Conservation (phyloP, 2,888 invertebrate genomes). For the Ectobius pallidus region DNA sequence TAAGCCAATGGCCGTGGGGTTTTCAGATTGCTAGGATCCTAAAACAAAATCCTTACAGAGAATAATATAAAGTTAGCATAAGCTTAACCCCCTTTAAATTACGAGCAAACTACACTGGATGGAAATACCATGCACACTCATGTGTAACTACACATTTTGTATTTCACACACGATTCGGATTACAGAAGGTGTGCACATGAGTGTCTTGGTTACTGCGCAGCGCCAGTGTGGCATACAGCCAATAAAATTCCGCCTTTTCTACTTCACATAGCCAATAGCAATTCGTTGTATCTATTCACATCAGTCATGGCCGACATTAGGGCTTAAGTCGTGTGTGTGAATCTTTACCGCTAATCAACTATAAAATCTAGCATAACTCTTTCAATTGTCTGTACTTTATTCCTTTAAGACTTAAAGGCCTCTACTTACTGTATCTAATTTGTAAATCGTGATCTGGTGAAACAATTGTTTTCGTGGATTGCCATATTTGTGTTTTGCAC, state of each 20-base stretch:
- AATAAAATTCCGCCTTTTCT: conserved; percentile 18
- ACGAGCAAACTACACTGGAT: too few species aligned
- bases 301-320: background rate
- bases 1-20: too few species aligned
- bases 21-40: too few species aligned
- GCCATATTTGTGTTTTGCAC: background rate
- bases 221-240: background rate
- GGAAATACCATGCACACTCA: too few species aligned
- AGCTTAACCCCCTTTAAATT: too few species aligned
- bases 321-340: background rate
- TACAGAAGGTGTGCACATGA: background rate
- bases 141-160: too few species aligned
- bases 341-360: background rate
- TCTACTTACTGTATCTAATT: background rate
- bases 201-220: conserved; percentile 11
- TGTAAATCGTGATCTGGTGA: background rate
- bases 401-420: background rate
- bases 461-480: background rate
- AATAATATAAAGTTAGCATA: too few species aligned
- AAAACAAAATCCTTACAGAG: too few species aligned
- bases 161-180: background rate
- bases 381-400: background rate
- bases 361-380: background rate
- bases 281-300: background rate
- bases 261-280: background rate